Evolutionary conservation across 2,888 invertebrate genomes (phyloP).

Genomic region (Pantelozetes paolii): DNA sequence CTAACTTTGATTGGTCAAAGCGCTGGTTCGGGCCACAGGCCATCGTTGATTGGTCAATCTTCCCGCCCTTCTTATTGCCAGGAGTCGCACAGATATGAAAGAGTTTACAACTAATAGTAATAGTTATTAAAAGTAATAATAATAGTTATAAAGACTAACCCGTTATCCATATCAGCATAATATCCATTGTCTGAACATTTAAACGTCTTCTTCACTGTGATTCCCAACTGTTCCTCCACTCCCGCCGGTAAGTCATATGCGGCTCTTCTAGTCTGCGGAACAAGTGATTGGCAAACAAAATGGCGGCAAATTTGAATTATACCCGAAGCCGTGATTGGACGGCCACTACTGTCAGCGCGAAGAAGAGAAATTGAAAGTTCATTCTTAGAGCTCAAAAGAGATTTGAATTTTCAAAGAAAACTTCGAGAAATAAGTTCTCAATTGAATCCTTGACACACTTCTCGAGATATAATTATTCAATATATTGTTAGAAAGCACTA

Average conservation of each 20-base stretch:
- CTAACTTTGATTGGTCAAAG: constrained; percentile 39
- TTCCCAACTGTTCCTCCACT: constrained; percentile 22
- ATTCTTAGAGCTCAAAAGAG: no score
- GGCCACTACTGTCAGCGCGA: no score
- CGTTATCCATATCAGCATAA: constrained; percentile 29
- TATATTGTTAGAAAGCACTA: not conserved
- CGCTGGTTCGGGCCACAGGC: constrained; percentile 32
- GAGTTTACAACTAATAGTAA: not conserved
- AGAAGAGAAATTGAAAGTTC: not conserved
- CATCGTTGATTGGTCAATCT: constrained; percentile 26
- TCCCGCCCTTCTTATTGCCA: not conserved
- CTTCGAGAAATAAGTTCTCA: no score
- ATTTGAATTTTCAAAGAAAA: no score
- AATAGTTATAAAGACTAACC: constrained; percentile 13
- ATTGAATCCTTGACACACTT: no score
- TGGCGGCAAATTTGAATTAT: not conserved
- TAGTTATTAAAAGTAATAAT: not conserved
- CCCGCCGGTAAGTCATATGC: constrained; percentile 38
- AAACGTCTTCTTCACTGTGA: constrained; percentile 28
- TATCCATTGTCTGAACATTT: constrained; percentile 39
- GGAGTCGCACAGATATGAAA: constrained; percentile 6
- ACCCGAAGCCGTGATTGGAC: not conserved
- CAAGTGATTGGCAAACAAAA: not conserved
- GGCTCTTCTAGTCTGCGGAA: not conserved
- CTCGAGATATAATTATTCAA: not conserved